Evolutionary conservation across 1,140 invertebrate species (phyloP), one percentile per base, ranked within the genome.

Genomic region (Drosophila nikananu): DNA sequence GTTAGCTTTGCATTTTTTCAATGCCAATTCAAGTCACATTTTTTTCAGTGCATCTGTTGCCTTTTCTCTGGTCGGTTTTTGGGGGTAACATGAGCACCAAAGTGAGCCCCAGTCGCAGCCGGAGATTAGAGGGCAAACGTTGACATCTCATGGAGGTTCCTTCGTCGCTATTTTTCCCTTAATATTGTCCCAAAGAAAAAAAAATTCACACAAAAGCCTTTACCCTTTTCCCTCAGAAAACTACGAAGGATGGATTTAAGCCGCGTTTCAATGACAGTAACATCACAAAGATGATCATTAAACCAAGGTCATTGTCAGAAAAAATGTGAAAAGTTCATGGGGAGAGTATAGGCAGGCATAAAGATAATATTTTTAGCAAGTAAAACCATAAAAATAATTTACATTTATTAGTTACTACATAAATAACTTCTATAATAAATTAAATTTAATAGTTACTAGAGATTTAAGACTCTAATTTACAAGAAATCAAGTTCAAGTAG

Each of bases 111-210:
- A 62, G 42, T 44, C 54, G 54, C 42, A 63, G 63, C 30, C 61
- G 83, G 66, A 86, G 83, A 86, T 86, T 86, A 86, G 83, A 86
- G 83, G 68, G 49, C 77, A 81, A 62, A 65, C 76, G 75, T 49
- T 71, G 76, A 79, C 66, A 72, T 58, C 51, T 62, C 46, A 66
- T 59, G 52, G 74, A 77, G 80, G 79, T 25, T 72, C 68, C 68
- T 66, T 63, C 30, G 37, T 21, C 27, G n/a, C 37, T 52, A 17
- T 57, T 32, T 64, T 66, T 27, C 35, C 35, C 35, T n/a, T n/a
- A 39, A 39, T 59, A 41, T 58, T n/a, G 13, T 41, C 19, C 51
- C 52, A 5, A 42, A 32, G 27, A 21, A 35, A 30, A 44, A 44
- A 64, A 62, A 48, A 49, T 15, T 27, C 12, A 62, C 42, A 61